Percentiles rank a stretch among this genome's conserved stretches.
Conservation (phyloP, 2,888 invertebrate genomes). For the Cybosia mesomella region DNA sequence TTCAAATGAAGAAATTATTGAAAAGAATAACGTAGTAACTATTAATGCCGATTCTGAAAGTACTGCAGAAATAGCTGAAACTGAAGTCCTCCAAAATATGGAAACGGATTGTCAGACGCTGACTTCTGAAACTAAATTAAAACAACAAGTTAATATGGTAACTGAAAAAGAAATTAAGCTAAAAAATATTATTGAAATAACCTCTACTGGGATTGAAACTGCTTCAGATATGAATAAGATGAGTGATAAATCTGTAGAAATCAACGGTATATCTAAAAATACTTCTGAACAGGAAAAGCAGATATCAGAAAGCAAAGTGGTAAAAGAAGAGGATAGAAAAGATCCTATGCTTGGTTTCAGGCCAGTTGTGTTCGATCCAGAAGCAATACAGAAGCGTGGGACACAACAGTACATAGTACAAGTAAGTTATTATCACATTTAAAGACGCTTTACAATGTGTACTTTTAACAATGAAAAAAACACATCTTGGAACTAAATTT, state of each 20-base stretch:
- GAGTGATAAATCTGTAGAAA: not conserved
- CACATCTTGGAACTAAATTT: no score
- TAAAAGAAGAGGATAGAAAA: conserved; percentile 9
- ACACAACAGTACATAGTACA: conserved; percentile 12
- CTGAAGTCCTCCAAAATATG: not conserved
- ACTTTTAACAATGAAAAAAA: no score
- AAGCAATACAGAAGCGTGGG: conserved; percentile 33
- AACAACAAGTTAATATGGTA: not conserved
- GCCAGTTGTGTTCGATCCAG: conserved; percentile 54
- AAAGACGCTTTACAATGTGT: no score
- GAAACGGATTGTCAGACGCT: not conserved
- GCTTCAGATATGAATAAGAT: not conserved
- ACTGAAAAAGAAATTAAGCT: not conserved
- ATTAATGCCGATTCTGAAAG: conserved; percentile 6
- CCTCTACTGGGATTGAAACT: not conserved
- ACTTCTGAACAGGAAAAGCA: conserved; percentile 14
- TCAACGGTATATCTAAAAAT: not conserved
- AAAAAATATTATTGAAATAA: not conserved
- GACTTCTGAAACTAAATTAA: not conserved
- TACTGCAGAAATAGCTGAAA: conserved; percentile 1
- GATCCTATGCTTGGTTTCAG: conserved; percentile 43
- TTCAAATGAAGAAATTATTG: conserved; percentile 33
- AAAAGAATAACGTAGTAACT: conserved; percentile 22
- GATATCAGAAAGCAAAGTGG: conserved; percentile 7
- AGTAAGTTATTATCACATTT: conserved; percentile 23